Evolutionary conservation across 2,113 vertebrate genomes (phyloP), one percentile per base, ranked within the genome.

Genomic region (Sarotherodon lohbergeri): DNA sequence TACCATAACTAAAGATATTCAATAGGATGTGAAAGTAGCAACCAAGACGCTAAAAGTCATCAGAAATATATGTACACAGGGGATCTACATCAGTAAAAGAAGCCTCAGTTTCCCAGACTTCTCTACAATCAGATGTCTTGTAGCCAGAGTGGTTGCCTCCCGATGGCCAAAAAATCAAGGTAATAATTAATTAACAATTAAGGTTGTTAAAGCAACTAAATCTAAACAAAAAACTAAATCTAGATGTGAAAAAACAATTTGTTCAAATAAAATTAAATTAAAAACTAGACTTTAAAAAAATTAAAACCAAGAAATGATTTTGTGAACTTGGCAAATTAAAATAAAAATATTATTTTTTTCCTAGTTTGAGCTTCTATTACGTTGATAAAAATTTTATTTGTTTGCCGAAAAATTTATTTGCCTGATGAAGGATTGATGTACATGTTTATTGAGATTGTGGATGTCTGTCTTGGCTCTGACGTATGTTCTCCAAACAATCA

Each of bases 391-490:
- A 3, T 3, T 36, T 66, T n/a, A 66, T 17, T 66, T 63, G 9
- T 0, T 4, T 0, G 59, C 0, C 3, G 0, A 63, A 63, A 36
- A 0, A 36, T 63, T 0, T 7, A 63, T 36, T 63, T n/a, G 9
- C 9, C 5, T 0, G 1, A 63, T 36, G 32, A 36, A 63, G 5
- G 17, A 63, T 7, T 0, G 59, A 63, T 36, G 59, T 7, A 36
- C 7, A 3, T 36, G 34, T 36, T 36, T 36, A 63, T 36, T 36
- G 59, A 63, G 61, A 66, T 36, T 36, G 17, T 66, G 61, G 32
- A 66, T 66, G 32, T 36, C 9, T 66, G 17, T n/a, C 17, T 66
- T n/a, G 1, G 2, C 32, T 66, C 32, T 66, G 4, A 66, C 1
- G 0, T 0, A 0, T 63, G 59, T 63, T 63, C 2, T 12, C 17